These are phyloP conservation scores for Nipponia nippon DNA, from an alignment of 2,113 vertebrate genomes.

Conservation along the genomic window DNA sequence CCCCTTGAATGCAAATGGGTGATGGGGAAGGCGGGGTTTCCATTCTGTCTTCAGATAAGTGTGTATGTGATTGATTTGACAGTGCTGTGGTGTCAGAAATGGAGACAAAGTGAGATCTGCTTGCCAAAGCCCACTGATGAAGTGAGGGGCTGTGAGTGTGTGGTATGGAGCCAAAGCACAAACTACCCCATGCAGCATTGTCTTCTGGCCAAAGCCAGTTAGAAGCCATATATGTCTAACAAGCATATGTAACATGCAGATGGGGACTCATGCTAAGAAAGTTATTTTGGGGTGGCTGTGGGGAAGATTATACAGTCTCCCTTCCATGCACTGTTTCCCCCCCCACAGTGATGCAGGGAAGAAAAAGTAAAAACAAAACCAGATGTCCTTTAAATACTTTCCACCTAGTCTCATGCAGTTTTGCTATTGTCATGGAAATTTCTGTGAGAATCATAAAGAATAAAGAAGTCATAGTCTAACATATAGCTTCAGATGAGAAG, in stretches of 20 bases:
- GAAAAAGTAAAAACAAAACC: neutral
- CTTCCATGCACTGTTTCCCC: neutral
- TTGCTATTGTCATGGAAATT: constrained; percentile 3
- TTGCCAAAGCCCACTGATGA: neutral
- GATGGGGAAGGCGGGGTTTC: neutral
- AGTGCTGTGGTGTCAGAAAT: neutral
- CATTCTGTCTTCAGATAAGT: neutral
- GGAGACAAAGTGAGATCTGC: neutral
- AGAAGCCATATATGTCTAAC: neutral
- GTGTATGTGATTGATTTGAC: neutral
- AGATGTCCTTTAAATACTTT: constrained; percentile 34
- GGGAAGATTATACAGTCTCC: neutral
- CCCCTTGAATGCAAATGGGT: neutral
- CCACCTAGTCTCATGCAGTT: neutral
- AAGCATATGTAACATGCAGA: neutral
- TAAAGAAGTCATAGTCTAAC: neutral
- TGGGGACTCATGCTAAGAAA: neutral
- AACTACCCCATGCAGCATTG: neutral
- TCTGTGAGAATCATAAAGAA: neutral
- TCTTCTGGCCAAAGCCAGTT: neutral
- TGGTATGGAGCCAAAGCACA: neutral
- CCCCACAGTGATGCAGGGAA: neutral
- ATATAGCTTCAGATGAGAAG: neutral
- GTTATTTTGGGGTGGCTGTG: neutral
- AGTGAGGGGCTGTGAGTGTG: neutral